phyloP scores from a whole-genome alignment of 2,113 vertebrate genomes.

The Bambusicola thoracicus region DNA sequence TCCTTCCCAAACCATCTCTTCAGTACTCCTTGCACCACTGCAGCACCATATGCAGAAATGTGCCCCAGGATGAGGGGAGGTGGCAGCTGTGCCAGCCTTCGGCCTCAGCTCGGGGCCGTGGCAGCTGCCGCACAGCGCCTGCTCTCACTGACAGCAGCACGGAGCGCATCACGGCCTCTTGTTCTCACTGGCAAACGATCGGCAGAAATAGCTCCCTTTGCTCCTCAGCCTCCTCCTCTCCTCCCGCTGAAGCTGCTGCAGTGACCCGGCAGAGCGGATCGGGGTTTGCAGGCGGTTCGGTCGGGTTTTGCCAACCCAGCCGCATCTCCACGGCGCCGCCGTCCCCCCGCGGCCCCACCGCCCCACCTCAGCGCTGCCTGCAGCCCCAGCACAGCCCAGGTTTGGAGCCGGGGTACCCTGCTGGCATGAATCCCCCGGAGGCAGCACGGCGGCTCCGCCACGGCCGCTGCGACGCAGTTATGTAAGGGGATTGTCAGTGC shows the following conservation, averaged over 20 bases:
- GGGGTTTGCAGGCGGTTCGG: neutral
- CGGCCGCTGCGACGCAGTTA: constrained; percentile 57
- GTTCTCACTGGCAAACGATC: neutral
- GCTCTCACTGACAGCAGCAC: neutral
- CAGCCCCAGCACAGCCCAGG: neutral
- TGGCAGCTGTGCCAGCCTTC: neutral
- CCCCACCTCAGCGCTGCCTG: constrained; percentile 20
- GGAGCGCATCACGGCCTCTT: neutral
- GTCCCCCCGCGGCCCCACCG: neutral
- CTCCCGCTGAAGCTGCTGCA: constrained; percentile 21
- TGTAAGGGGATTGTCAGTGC: constrained; percentile 72
- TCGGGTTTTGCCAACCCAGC: constrained; percentile 11
- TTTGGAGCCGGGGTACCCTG: neutral
- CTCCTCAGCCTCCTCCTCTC: constrained; percentile 4
- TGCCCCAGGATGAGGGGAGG: neutral
- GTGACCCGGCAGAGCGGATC: neutral
- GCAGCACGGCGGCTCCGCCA: constrained; percentile 27
- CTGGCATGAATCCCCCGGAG: neutral
- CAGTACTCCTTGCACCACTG: neutral
- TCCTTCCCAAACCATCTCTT: neutral
- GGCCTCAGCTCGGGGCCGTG: neutral
- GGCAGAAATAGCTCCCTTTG: neutral
- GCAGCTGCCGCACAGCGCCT: neutral
- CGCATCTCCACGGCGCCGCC: neutral
- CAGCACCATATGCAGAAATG: neutral